Evolutionary conservation across 2,888 invertebrate species (phyloP).

Genomic region (Keiferia lycopersicella): DNA sequence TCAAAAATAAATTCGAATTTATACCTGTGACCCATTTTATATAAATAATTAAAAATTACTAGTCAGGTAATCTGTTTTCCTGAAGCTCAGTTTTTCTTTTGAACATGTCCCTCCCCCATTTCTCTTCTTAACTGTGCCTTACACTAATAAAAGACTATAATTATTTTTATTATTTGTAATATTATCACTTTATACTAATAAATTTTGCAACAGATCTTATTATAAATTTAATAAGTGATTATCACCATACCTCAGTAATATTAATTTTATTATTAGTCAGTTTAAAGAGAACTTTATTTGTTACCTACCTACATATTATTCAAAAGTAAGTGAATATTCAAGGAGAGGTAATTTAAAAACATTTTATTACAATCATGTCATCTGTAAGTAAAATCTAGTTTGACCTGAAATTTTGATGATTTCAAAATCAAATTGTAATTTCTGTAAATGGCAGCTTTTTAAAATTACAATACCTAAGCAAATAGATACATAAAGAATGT

Average conservation of each 20-base stretch:
- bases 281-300: slow-evolving; percentile 64
- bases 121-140: slow-evolving; percentile 15
- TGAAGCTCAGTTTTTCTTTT: slow-evolving; percentile 15
- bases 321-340: slow-evolving; percentile 37
- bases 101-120: background rate
- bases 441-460: slow-evolving; percentile 11
- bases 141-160: slow-evolving; percentile 30
- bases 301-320: slow-evolving; percentile 56
- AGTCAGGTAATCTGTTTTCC: slow-evolving; percentile 10
- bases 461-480: background rate
- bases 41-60: background rate
- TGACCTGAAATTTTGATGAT: slow-evolving; percentile 24
- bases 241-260: slow-evolving; percentile 65
- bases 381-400: slow-evolving; percentile 27
- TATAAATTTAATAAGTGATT: slow-evolving; percentile 54
- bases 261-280: slow-evolving; percentile 53
- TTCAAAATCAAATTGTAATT: slow-evolving; percentile 13
- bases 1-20: slow-evolving; percentile 16
- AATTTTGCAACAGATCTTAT: slow-evolving; percentile 70
- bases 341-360: slow-evolving; percentile 34
- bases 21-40: slow-evolving; percentile 6
- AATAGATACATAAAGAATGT: slow-evolving; percentile 13
- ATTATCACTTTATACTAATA: slow-evolving; percentile 44
- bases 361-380: slow-evolving; percentile 31
- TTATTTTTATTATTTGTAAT: slow-evolving; percentile 40